phyloP scores from a whole-genome alignment of 2,113 vertebrate genomes.

The Calypte anna region DNA sequence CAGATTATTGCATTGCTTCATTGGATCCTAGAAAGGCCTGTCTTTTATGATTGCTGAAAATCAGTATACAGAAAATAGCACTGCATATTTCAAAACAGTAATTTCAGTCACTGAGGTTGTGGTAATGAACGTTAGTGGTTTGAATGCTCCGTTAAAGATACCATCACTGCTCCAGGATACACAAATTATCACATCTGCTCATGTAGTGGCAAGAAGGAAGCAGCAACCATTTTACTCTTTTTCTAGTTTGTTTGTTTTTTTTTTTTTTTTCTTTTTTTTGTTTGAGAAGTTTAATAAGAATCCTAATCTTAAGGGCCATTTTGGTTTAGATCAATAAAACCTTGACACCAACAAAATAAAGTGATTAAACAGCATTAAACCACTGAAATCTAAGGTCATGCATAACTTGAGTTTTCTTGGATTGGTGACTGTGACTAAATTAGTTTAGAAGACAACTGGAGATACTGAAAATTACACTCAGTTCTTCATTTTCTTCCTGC shows the following conservation, averaged over 20 bases:
- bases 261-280: neutral
- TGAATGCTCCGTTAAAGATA: constrained; percentile 47
- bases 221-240: neutral
- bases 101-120: constrained; percentile 1
- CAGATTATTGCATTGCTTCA: constrained; percentile 53
- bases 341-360: neutral
- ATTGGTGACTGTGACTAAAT: neutral
- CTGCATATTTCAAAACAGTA: constrained; percentile 48
- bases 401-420: neutral
- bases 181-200: neutral
- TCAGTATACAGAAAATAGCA: constrained; percentile 20
- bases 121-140: constrained; percentile 43
- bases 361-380: neutral
- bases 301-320: neutral
- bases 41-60: constrained; percentile 51
- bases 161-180: constrained; percentile 10
- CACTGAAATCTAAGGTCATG: neutral
- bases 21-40: constrained; percentile 40
- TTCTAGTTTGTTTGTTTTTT: neutral
- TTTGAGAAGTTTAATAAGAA: neutral
- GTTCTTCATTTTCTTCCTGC: neutral
- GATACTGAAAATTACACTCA: neutral
- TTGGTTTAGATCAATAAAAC: neutral
- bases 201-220: neutral
- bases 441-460: neutral